Evolutionary conservation across 2,888 invertebrate genomes (phyloP).

Genomic region (Cenopis cana): DNA sequence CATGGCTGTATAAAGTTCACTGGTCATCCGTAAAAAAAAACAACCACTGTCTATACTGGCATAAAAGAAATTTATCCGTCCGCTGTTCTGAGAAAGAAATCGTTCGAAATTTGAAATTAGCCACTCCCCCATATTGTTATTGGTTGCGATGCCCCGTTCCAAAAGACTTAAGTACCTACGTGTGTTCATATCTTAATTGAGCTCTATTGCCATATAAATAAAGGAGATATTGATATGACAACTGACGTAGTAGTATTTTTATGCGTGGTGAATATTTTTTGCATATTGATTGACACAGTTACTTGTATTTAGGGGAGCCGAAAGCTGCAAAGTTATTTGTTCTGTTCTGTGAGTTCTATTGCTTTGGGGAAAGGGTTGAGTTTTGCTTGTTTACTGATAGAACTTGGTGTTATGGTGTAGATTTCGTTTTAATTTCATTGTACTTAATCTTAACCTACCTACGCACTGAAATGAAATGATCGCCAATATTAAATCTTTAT

Average conservation of each 20-base stretch:
- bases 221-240: constrained; percentile 36
- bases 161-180: constrained; percentile 52
- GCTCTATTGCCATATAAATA: neutral
- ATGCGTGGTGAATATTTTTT: constrained; percentile 37
- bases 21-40: constrained; percentile 38
- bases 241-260: constrained; percentile 12
- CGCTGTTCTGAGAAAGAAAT: constrained; percentile 65
- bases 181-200: constrained; percentile 18
- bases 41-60: constrained; percentile 58
- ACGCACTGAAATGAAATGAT: neutral
- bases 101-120: constrained; percentile 79
- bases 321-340: constrained; percentile 13
- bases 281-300: constrained; percentile 38
- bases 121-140: constrained; percentile 79
- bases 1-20: constrained; percentile 3
- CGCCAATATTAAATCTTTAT: neutral
- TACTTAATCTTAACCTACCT: too few species aligned
- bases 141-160: constrained; percentile 60
- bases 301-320: constrained; percentile 1
- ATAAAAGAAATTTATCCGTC: constrained; percentile 60
- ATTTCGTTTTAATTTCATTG: constrained; percentile 11
- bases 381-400: neutral
- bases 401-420: neutral
- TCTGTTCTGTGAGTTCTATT: neutral
- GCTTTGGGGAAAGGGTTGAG: neutral